Evolutionary conservation across 2,113 vertebrate species (phyloP), one percentile per base, ranked within the genome.

Genomic region (Phrynosoma blainvillii): DNA sequence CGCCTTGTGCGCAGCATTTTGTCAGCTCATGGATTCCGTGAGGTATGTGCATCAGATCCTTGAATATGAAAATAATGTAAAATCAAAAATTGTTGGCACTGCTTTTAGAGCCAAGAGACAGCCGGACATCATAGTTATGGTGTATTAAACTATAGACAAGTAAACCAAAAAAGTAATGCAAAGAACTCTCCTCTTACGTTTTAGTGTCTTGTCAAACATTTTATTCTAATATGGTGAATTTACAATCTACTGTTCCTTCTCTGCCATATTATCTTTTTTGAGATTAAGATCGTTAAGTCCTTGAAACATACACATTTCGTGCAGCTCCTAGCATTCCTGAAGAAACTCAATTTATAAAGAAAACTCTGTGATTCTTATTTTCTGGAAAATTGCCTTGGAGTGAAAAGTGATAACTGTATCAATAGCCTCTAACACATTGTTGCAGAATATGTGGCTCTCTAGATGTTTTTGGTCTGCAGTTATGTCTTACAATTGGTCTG

Each of bases 1-100:
- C 98, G 98, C 18, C 96, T 99, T 91, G 98, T 99, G 12, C 98
- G 99, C 85, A 98, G 96, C 94, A 97, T 99, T 90, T 97, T 99
- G 84, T 89, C 97, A 92, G 98, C 97, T 91, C 99, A 99, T 92
- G 98, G 98, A 78, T 99, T 99, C 96, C 98, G 97, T 86, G 98
- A 99, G 97, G 99, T 99, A 96, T 91, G 94, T 52, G 5, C 82
- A 83, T 3, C 0, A 7, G 59, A 12, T 36, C 82, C 4, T 56
- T 1, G 10, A 65, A 21, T 42, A 11, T 66, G n/a, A n/a, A 47
- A 80, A 16, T 23, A 30, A 13, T 20, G 32, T 9, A 89, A 89
- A 73, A 65, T 79, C 54, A 79, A 87, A 87, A 77, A 89, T 36
- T 2, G 2, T 10, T 83, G 59, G 14, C 18, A 14, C 18, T 62